Conservation (phyloP, 2,113 vertebrate species). For the Entelurus aequoreus region DNA sequence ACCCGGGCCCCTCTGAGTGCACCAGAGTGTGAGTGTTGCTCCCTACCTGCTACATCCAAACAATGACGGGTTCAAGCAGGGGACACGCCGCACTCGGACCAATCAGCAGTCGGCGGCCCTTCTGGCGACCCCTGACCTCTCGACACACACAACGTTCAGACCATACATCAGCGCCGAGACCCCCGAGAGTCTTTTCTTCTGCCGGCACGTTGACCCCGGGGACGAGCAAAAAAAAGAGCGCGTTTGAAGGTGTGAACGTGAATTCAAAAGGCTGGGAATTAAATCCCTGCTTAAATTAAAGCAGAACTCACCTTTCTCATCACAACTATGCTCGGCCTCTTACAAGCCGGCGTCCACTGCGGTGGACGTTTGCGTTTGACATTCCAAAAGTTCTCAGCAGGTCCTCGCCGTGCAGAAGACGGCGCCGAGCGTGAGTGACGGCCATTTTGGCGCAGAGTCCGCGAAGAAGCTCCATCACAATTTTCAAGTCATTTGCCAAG, state of each 20-base stretch:
- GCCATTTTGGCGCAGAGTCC: conserved; percentile 46
- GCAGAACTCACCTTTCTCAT: no score
- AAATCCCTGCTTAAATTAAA: no score
- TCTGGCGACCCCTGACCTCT: conserved; percentile 88
- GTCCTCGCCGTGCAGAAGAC: conserved; percentile 25
- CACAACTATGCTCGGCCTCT: no score
- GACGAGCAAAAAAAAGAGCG: conserved; percentile 53
- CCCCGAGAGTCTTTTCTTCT: conserved; percentile 45
- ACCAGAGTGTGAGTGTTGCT: conserved; percentile 67
- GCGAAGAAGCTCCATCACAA: conserved; percentile 49
- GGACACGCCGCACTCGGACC: conserved; percentile 88
- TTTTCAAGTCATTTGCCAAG: conserved; percentile 63
- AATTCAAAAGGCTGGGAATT: conserved; percentile 14
- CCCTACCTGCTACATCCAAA: conserved; percentile 77
- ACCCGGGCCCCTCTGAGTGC: conserved; percentile 32
- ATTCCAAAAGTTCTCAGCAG: no score
- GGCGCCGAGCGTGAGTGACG: conserved; percentile 53
- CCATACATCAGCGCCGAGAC: conserved; percentile 64
- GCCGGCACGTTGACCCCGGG: conserved; percentile 47
- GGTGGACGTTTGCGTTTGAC: no score
- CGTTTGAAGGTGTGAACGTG: conserved; percentile 46
- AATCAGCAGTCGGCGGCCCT: conserved; percentile 86
- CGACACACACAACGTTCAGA: conserved; percentile 69
- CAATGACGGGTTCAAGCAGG: conserved; percentile 86
- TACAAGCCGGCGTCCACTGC: no score